Conservation (phyloP, 2,797 vertebrate genomes). For the Poecilia wingei region DNA sequence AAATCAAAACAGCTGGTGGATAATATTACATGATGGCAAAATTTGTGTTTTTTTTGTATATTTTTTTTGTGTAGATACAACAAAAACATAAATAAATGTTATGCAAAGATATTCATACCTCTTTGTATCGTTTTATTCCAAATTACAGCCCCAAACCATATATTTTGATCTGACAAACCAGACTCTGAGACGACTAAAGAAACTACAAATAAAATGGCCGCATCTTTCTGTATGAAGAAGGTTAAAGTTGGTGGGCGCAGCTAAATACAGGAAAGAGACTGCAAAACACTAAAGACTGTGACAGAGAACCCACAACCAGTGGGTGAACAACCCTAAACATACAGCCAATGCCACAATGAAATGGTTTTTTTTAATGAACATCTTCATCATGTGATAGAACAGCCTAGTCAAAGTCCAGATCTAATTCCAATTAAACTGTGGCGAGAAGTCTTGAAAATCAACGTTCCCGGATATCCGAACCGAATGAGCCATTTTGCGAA, state of each 20-base stretch:
- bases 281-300: background rate
- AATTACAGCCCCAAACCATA: background rate
- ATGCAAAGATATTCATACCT: background rate
- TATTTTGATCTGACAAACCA: too few relatives aligned
- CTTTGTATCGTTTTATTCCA: background rate
- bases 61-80: too few relatives aligned
- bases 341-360: background rate
- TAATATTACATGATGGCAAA: conserved; percentile 4
- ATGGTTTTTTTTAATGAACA: background rate
- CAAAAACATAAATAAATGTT: background rate
- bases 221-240: too few relatives aligned
- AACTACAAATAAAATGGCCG: background rate
- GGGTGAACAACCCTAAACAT: background rate
- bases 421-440: background rate
- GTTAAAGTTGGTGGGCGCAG: background rate
- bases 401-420: background rate
- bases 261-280: background rate
- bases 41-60: background rate
- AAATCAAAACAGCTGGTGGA: conserved; percentile 1
- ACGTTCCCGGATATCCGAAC: background rate
- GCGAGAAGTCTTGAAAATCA: background rate
- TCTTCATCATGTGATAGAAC: background rate
- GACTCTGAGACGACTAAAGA: background rate
- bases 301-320: background rate
- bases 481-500: background rate